Conservation (phyloP, 2,797 vertebrate genomes). For the Helostoma temminkii region DNA sequence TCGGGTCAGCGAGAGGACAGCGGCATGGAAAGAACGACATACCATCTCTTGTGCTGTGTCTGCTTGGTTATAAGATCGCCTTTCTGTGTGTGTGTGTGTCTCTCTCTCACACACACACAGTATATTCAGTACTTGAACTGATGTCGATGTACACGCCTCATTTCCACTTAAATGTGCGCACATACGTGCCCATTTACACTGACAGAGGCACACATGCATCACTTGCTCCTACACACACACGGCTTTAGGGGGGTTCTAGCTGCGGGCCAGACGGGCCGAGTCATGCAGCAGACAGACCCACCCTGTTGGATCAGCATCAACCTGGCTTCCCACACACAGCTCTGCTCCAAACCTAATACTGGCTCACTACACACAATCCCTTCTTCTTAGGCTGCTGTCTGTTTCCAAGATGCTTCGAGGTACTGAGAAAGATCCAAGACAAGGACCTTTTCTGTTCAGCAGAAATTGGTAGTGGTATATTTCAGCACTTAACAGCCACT, state of each 20-base stretch:
- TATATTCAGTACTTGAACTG: neutral
- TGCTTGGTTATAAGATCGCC: conserved; percentile 19
- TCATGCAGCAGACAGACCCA: conserved; percentile 75
- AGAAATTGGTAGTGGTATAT: conserved; percentile 37
- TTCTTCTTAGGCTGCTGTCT: conserved; percentile 52
- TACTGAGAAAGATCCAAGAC: conserved; percentile 45
- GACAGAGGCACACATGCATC: conserved; percentile 16
- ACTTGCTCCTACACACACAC: conserved; percentile 30
- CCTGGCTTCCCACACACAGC: conserved; percentile 63
- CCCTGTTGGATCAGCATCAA: conserved; percentile 73
- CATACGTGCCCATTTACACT: conserved; percentile 15
- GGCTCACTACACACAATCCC: conserved; percentile 54
- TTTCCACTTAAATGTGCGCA: conserved; percentile 2
- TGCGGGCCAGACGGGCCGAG: conserved; percentile 68
- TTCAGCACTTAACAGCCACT: conserved; percentile 38
- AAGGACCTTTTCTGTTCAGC: conserved; percentile 39
- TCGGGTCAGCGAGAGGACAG: conserved; percentile 67
- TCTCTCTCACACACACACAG: neutral
- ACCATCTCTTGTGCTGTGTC: conserved; percentile 20
- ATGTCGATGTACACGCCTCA: conserved; percentile 6
- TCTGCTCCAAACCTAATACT: conserved; percentile 70
- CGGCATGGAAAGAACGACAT: conserved; percentile 38
- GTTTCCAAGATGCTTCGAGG: conserved; percentile 61
- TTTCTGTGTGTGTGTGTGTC: no score
- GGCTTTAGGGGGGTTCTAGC: conserved; percentile 20